Base-by-base conservation (phyloP, 2,113 vertebrate genomes). In the Sapajus apella region DNA sequence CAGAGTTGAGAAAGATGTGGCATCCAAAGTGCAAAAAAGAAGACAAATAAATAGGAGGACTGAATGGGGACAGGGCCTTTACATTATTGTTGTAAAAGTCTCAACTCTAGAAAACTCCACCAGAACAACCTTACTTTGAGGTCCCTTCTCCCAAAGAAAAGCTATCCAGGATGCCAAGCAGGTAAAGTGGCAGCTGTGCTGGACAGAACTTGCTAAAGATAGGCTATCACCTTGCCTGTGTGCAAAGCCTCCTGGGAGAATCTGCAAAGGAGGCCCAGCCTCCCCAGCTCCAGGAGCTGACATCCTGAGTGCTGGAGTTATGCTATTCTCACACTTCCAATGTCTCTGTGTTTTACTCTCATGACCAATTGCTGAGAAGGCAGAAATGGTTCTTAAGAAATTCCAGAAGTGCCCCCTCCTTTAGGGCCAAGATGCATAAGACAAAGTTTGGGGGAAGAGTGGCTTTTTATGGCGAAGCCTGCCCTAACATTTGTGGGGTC, bases 181-280 rank as follows among this genome's bases (percentile, higher is more conserved):
- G 64, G 23, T 27, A 16, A 84, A 66, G 81, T 0, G 1, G 56
- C 27, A 64, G 45, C 64, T 1, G 0, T 2, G 0, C 32, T 75
- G 55, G 37, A 27, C 14, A 66, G 70, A 76, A 90, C 20, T n/a
- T 43, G 52, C 75, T 61, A 56, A 68, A 70, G 58, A 17, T 68
- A 72, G 40, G 37, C 55, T 64, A 32, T 61, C 43, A 70, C 32
- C 76, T 86, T 66, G 43, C 23, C 61, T 16, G 47, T 72, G 25
- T 25, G 17, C 68, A 93, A 80, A 81, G 80, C 40, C 90, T 93
- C 20, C 58, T 80, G 77, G 91, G 87, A 93, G 80, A 92, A 94
- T 35, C 80, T 3, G 3, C 32, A 58, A 72, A 89, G 75, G 37
- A 83, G 87, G 6, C 10, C 50, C 68, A 2, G 0, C 43, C 43